Conservation (phyloP, 2,888 invertebrate genomes). For the Netelia melanura region DNA sequence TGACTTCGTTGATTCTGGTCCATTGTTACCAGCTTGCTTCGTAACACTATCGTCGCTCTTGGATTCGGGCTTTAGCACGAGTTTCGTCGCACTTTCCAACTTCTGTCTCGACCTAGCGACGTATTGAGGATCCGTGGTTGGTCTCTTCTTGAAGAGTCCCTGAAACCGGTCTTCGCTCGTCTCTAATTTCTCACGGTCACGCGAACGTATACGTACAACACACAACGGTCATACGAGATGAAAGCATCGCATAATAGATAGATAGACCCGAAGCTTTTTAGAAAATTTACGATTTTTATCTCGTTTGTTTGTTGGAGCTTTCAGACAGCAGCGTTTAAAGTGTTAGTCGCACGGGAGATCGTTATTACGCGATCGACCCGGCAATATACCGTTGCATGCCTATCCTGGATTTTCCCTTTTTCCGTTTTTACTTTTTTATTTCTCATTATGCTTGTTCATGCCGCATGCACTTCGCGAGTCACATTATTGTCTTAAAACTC, state of each 20-base stretch:
- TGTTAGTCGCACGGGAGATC: constrained; percentile 58
- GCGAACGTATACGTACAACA: constrained; percentile 16
- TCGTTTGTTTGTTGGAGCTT: constrained; percentile 11
- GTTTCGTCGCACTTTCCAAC: constrained; percentile 80
- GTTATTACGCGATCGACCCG: constrained; percentile 23
- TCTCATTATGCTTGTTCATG: constrained; percentile 56
- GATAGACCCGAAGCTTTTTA: constrained; percentile 36
- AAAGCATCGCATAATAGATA: constrained; percentile 20
- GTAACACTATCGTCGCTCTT: constrained; percentile 71
- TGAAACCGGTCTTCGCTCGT: constrained; percentile 78
- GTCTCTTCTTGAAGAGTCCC: constrained; percentile 78
- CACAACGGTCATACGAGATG: constrained; percentile 7
- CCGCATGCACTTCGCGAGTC: constrained; percentile 68
- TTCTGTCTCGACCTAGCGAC: constrained; percentile 80
- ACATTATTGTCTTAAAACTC: constrained; percentile 61
- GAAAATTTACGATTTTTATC: background rate
- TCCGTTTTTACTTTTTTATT: constrained; percentile 28
- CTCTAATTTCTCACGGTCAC: constrained; percentile 63
- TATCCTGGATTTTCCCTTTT: constrained; percentile 4
- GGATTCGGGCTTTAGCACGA: constrained; percentile 78
- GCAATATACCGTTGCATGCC: constrained; percentile 11
- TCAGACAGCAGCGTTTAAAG: constrained; percentile 44
- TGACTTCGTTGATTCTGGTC: constrained; percentile 28
- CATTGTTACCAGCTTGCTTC: constrained; percentile 20
- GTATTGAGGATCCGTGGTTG: constrained; percentile 75